Evolutionary conservation across 2,113 vertebrate genomes (phyloP).

Genomic region (Strigops habroptila): DNA sequence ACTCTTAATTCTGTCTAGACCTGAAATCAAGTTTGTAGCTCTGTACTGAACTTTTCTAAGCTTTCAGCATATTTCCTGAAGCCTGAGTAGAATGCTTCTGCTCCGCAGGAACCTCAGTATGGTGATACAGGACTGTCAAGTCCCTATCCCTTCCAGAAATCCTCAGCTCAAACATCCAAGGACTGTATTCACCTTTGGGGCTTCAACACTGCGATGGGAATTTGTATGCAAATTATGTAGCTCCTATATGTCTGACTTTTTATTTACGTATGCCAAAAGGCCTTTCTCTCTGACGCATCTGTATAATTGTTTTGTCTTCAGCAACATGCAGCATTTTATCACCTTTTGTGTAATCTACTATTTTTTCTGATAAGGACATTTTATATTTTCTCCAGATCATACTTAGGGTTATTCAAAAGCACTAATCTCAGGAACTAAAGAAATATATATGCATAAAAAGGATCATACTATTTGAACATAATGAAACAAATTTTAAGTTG

Average conservation of each 20-base stretch:
- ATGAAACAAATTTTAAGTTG: not conserved
- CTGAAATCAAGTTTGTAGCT: not conserved
- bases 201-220: not conserved
- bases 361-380: not conserved
- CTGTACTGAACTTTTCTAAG: not conserved
- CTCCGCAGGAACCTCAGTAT: rapidly evolving
- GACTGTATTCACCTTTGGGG: not conserved
- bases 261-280: not conserved
- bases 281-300: not conserved
- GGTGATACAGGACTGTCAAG: rapidly evolving
- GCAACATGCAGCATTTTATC: not conserved
- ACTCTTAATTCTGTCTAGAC: conserved; percentile 26
- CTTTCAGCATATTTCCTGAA: not conserved
- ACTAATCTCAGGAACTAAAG: not conserved
- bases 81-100: rapidly evolving
- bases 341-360: not conserved
- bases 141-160: not conserved
- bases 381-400: not conserved
- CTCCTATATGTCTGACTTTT: not conserved
- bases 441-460: not conserved
- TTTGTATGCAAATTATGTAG: not conserved
- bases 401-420: not conserved
- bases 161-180: not conserved
- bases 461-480: not conserved
- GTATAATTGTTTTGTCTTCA: not conserved